A percentile compares a stretch with the other conserved stretches of the same genome.
Conservation (phyloP, 2,113 vertebrate genomes). For the Hoplias malabaricus region DNA sequence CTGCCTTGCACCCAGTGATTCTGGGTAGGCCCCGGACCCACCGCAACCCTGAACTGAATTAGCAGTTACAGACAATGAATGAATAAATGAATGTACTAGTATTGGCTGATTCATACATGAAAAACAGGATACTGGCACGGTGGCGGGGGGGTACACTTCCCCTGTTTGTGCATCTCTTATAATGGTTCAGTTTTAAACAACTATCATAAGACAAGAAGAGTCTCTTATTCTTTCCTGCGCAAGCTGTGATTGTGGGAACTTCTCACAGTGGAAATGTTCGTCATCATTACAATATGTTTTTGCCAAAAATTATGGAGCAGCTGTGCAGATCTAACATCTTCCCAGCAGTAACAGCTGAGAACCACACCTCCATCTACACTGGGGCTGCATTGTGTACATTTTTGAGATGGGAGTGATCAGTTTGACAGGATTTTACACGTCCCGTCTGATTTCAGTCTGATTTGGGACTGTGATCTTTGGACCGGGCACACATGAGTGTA, state of each 20-base stretch:
- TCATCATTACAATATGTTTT: slow-evolving; percentile 46
- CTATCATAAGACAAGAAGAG: neutral
- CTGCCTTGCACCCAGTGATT: too few species aligned
- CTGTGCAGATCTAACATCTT: slow-evolving; percentile 38
- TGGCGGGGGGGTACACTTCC: too few species aligned
- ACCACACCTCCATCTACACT: slow-evolving; percentile 50
- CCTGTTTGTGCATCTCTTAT: too few species aligned
- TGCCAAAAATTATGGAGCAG: slow-evolving; percentile 21
- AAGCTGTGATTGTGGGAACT: neutral
- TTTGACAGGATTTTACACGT: neutral
- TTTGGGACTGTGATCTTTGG: too few species aligned
- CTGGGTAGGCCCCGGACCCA: too few species aligned
- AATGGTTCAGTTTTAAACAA: too few species aligned
- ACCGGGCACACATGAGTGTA: too few species aligned
- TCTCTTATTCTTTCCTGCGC: neutral
- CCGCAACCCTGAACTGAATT: too few species aligned
- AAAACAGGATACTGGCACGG: too few species aligned
- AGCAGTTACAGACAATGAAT: too few species aligned
- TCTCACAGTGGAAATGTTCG: slow-evolving; percentile 43
- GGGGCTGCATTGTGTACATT: slow-evolving; percentile 3
- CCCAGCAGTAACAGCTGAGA: slow-evolving; percentile 11
- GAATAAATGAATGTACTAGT: too few species aligned
- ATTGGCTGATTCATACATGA: too few species aligned
- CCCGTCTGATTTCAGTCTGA: neutral
- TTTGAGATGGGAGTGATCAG: slow-evolving; percentile 3